Percentiles rank a stretch among this genome's conserved stretches.
phyloP scores from a whole-genome alignment of 1,140 invertebrate genomes.

The Alviniconcha marisindica region DNA sequence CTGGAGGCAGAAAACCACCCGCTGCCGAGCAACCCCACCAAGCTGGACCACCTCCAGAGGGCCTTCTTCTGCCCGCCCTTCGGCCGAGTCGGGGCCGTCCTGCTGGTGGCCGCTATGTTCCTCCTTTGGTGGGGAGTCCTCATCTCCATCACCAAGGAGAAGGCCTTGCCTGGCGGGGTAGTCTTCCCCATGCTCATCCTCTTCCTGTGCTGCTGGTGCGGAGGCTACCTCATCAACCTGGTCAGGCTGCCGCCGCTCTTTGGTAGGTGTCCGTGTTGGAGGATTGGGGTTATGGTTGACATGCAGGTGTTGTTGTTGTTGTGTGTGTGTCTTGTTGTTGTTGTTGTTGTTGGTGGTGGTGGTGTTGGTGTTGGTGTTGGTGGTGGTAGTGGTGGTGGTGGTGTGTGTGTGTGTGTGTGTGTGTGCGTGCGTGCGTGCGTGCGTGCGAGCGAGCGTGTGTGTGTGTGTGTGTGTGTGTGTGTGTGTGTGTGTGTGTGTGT shows the following conservation, averaged over 20 bases:
- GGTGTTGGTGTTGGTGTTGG: neutral
- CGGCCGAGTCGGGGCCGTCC: constrained; percentile 58
- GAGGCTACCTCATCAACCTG: constrained; percentile 85
- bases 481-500: too few relatives aligned
- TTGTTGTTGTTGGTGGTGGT: neutral
- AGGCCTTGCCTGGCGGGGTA: constrained; percentile 86
- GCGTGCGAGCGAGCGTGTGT: too few relatives aligned
- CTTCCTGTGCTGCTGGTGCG: constrained; percentile 83
- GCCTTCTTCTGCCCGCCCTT: constrained; percentile 67
- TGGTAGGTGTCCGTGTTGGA: constrained; percentile 52
- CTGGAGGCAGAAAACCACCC: constrained; percentile 59
- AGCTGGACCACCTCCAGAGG: constrained; percentile 48
- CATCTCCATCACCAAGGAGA: constrained; percentile 84
- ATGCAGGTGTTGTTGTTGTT: neutral
- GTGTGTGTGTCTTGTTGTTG: neutral
- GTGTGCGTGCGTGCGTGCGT: too few relatives aligned
- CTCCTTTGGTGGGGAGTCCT: constrained; percentile 86
- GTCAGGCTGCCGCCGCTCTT: constrained; percentile 87
- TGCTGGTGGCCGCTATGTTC: constrained; percentile 58
- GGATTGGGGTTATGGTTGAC: too few relatives aligned
- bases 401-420: neutral
- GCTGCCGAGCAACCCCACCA: constrained; percentile 56
- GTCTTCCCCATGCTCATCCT: constrained; percentile 85
- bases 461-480: too few relatives aligned
- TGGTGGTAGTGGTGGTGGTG: neutral